Conservation (phyloP, 2,113 vertebrate species). For the Turnix velox region DNA sequence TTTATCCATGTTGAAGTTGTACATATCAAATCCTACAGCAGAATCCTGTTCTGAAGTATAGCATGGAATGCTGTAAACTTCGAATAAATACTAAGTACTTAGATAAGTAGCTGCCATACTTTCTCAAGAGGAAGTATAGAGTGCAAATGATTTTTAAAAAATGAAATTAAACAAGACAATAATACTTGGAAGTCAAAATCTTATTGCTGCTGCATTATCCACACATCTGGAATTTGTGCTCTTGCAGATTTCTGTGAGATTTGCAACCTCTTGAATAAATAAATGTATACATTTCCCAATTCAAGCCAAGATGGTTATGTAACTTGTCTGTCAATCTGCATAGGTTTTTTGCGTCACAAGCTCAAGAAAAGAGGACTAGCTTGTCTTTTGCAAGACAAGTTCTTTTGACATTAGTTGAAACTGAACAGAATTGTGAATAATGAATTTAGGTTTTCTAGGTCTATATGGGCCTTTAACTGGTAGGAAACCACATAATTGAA, state of each 20-base stretch:
- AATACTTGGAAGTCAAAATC: background rate
- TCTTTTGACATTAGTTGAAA: background rate
- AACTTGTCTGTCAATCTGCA: background rate
- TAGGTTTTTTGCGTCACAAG: background rate
- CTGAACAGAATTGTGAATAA: background rate
- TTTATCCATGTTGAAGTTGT: background rate
- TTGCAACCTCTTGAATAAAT: background rate
- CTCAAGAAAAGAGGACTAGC: background rate
- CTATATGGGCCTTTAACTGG: background rate
- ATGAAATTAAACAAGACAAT: background rate
- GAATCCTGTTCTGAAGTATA: background rate
- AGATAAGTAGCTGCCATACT: background rate
- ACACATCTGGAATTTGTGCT: background rate
- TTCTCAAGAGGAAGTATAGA: background rate
- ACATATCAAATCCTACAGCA: background rate
- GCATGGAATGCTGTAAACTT: background rate
- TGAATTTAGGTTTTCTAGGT: background rate
- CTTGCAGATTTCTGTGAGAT: background rate
- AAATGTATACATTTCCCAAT: background rate
- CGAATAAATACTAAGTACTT: background rate
- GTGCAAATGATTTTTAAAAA: background rate
- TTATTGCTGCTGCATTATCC: background rate
- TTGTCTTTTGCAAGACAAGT: background rate
- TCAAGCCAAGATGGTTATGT: background rate
- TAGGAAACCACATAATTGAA: background rate